phyloP scores from a whole-genome alignment of 2,113 vertebrate genomes.

The Opisthocomus hoazin region DNA sequence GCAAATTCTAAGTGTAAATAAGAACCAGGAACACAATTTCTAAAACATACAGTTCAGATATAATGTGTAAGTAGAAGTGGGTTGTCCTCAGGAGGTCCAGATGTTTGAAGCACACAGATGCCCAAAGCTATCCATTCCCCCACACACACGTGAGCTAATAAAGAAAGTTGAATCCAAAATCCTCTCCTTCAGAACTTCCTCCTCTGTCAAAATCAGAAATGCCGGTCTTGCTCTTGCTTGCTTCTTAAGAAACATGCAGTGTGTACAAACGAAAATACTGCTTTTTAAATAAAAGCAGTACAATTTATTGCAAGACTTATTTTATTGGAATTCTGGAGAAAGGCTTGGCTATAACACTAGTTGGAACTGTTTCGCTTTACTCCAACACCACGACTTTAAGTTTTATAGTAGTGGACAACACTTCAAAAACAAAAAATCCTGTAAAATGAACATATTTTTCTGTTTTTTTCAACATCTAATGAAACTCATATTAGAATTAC shows the following conservation, averaged over 20 bases:
- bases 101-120: neutral
- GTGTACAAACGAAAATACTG: neutral
- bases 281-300: neutral
- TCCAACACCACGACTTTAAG: neutral
- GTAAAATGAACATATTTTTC: neutral
- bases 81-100: neutral
- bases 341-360: neutral
- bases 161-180: neutral
- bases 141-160: neutral
- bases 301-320: neutral
- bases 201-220: neutral
- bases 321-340: neutral
- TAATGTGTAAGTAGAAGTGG: neutral
- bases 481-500: neutral
- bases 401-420: neutral
- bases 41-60: neutral
- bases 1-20: neutral
- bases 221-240: neutral
- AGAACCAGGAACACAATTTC: neutral
- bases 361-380: neutral
- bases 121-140: neutral
- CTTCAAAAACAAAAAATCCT: neutral
- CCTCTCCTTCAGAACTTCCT: neutral
- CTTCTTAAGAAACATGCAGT: neutral
- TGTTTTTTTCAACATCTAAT: neutral